Base-by-base conservation (phyloP, 1,140 invertebrate genomes). In the Triops cancriformis region DNA sequence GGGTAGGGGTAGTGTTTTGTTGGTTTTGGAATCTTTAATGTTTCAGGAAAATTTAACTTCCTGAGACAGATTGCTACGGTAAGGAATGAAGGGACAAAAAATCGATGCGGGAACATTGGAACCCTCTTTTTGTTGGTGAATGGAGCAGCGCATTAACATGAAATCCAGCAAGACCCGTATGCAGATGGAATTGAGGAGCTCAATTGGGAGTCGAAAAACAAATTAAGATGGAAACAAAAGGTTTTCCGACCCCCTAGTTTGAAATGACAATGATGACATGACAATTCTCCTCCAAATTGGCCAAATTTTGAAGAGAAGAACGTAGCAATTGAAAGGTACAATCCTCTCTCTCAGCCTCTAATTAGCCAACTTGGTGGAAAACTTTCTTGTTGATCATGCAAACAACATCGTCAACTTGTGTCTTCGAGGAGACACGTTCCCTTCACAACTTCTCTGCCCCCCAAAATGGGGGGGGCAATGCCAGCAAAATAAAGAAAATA, bases 31-130 rank as follows among this genome's bases (percentile, higher is more conserved):
- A 64, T 64, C 51, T 64, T 64, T 18, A 12, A 14, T 23, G 51
- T 64, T 64, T 64, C 51, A 64, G 51, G 51, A 64, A 64, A 64
- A 64, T 64, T 64, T 64, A 64, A 14, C 51, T 64, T 64, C 51
- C 51, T 64, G 51, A 64, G 51, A 64, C 51, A 64, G 51, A 64
- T 64, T 64, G 51, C 51, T 64, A 64, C 5, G 51, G 51, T n/a
- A 64, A 64, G 14, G 14, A 64, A 18, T n/a, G 23, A 64, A 23
- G 23, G 51, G 51, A 64, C 51, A 23, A 23, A 23, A 64, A 64
- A n/a, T 14, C 51, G 23, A 64, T n/a, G 23, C 51, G 23, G 51
- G 23, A 64, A 37, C 7, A 37, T 37, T 37, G 31, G 31, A 37
- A 37, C 31, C 31, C 31, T 4, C 7, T 37, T 37, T 37, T 37